These are phyloP conservation scores for Colius striatus DNA, from an alignment of 2,113 vertebrate species.

Conservation along the genomic window DNA sequence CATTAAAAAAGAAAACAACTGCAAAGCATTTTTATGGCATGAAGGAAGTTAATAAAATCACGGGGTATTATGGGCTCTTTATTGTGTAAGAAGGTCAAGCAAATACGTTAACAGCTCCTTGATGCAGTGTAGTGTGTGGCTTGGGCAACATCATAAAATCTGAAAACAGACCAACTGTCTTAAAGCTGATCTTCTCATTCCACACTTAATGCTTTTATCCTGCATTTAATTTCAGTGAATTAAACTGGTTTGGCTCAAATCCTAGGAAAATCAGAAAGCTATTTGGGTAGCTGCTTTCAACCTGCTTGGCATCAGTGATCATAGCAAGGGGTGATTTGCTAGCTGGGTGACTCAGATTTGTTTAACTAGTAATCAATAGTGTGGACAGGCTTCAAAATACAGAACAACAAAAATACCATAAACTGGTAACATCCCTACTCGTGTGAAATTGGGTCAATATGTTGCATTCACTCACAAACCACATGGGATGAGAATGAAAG, in stretches of 20 bases:
- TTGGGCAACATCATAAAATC: not conserved
- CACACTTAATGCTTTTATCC: not conserved
- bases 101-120: not conserved
- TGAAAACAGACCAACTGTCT: not conserved
- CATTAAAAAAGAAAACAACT: not conserved
- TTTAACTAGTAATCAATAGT: not conserved
- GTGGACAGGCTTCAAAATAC: not conserved
- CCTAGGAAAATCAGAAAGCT: not conserved
- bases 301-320: not conserved
- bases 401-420: not conserved
- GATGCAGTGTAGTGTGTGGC: not conserved
- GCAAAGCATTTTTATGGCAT: not conserved
- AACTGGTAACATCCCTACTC: not conserved
- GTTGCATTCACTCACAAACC: not conserved
- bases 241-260: not conserved
- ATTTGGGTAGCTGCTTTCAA: not conserved
- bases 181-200: not conserved
- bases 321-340: not conserved
- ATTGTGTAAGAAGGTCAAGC: not conserved
- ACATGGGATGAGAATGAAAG: not conserved
- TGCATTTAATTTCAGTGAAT: not conserved
- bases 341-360: not conserved
- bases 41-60: slow-evolving; percentile 9
- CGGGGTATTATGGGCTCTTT: slow-evolving; percentile 4
- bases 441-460: not conserved